These are phyloP conservation scores for Myiagra hebetior DNA, from an alignment of 2,113 vertebrate genomes.

Conservation along the genomic window DNA sequence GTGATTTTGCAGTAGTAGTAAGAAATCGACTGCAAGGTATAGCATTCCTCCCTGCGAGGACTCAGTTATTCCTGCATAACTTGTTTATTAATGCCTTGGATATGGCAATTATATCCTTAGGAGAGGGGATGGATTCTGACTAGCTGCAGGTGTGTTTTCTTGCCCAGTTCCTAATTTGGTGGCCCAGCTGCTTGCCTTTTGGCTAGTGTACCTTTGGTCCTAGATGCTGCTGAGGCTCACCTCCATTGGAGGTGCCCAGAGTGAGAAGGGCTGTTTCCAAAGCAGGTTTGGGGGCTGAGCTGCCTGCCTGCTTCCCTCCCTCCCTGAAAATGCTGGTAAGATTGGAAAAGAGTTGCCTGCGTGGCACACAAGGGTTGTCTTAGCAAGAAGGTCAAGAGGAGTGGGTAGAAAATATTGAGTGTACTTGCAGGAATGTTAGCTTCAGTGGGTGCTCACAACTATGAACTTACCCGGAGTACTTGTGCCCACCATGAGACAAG, in stretches of 20 bases:
- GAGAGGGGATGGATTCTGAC: neutral
- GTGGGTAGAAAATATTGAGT: neutral
- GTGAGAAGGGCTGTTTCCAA: neutral
- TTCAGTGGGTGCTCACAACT: neutral
- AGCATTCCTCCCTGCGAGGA: neutral
- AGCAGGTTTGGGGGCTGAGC: neutral
- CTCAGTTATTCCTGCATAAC: neutral
- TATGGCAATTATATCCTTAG: neutral
- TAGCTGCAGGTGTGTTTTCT: neutral
- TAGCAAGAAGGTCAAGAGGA: neutral
- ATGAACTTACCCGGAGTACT: neutral
- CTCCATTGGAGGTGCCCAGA: neutral
- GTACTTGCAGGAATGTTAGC: neutral
- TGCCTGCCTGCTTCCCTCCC: neutral
- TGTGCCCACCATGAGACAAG: neutral
- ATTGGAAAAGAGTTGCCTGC: neutral
- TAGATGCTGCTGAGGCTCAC: neutral
- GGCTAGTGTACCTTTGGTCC: neutral
- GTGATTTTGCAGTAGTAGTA: conserved; percentile 10
- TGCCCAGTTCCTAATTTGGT: neutral
- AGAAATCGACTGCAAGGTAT: neutral
- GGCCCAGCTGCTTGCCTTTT: neutral
- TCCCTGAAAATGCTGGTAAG: neutral
- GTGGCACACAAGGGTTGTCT: rapidly evolving
- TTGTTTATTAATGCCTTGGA: neutral